Conservation (phyloP, 2,888 invertebrate genomes). For the Stenchaetothrips biformis region DNA sequence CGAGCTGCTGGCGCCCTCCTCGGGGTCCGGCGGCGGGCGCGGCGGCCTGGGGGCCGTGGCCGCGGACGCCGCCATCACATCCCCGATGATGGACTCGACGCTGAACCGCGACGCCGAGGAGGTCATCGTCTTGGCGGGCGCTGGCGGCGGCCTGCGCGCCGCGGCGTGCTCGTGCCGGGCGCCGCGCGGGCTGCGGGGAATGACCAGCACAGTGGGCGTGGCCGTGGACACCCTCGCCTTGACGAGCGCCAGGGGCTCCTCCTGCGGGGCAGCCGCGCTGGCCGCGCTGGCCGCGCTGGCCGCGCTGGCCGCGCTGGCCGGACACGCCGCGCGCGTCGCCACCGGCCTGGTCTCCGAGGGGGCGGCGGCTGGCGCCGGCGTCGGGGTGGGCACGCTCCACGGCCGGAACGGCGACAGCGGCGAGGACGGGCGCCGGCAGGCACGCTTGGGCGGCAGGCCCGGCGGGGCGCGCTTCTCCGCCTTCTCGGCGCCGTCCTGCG, state of each 20-base stretch:
- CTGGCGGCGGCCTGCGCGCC: not conserved
- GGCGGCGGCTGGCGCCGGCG: slow-evolving; percentile 47
- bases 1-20: slow-evolving; percentile 18
- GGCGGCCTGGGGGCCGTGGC: slow-evolving; percentile 25
- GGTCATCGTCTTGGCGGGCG: not conserved
- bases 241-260: slow-evolving; percentile 37
- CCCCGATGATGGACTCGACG: slow-evolving; percentile 42
- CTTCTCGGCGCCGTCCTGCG: slow-evolving; percentile 59
- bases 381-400: slow-evolving; percentile 37
- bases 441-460: not conserved
- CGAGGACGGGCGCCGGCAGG: not conserved
- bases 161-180: not conserved
- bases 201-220: slow-evolving; percentile 27
- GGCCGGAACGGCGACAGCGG: not conserved
- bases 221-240: slow-evolving; percentile 19
- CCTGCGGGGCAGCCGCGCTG: slow-evolving; percentile 39
- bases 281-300: slow-evolving; percentile 41
- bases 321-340: slow-evolving; percentile 36
- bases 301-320: slow-evolving; percentile 40
- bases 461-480: slow-evolving; percentile 44
- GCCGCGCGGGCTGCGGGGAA: not conserved
- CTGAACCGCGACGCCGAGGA: slow-evolving; percentile 29
- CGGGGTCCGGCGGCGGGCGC: slow-evolving; percentile 14
- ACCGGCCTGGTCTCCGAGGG: slow-evolving; percentile 36
- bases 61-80: slow-evolving; percentile 43